Evolutionary conservation across 2,797 vertebrate genomes (phyloP).

Genomic region (Amphiprion clarkii): DNA sequence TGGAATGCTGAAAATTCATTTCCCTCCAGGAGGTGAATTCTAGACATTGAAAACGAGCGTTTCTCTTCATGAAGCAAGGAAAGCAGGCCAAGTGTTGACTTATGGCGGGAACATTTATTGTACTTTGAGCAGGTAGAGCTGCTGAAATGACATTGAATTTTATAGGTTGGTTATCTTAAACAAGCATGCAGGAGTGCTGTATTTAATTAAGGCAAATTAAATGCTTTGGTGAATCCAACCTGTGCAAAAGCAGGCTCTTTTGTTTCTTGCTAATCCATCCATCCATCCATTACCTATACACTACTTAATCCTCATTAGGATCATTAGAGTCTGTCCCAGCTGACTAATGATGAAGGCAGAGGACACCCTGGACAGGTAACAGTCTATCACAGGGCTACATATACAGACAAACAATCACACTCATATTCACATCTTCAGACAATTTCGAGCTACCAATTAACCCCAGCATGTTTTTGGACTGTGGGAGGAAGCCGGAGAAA

Average conservation of each 20-base stretch:
- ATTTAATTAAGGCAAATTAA: conserved; percentile 48
- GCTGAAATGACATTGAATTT: background rate
- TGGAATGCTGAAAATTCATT: conserved; percentile 67
- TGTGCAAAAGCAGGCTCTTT: background rate
- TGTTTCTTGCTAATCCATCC: conserved; percentile 1
- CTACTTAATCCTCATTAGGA: no score
- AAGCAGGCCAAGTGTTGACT: conserved; percentile 14
- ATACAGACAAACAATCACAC: no score
- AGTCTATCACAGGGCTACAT: no score
- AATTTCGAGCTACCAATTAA: no score
- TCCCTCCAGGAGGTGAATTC: conserved; percentile 57
- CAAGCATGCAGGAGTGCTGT: conserved; percentile 19
- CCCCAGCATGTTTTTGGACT: no score
- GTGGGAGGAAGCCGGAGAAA: no score
- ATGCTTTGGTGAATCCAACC: conserved; percentile 42
- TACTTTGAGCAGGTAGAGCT: conserved; percentile 26
- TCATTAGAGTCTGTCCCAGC: no score
- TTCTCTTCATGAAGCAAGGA: conserved; percentile 31
- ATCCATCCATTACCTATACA: no score
- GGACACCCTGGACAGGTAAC: no score
- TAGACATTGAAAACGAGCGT: conserved; percentile 33
- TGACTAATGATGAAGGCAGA: no score
- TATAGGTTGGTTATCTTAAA: conserved; percentile 27
- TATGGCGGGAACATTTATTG: conserved; percentile 1
- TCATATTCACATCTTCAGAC: no score